A percentile compares a stretch with the other conserved stretches of the same genome.
phyloP scores from a whole-genome alignment of 1,140 invertebrate species.

The Panulirus ornatus region DNA sequence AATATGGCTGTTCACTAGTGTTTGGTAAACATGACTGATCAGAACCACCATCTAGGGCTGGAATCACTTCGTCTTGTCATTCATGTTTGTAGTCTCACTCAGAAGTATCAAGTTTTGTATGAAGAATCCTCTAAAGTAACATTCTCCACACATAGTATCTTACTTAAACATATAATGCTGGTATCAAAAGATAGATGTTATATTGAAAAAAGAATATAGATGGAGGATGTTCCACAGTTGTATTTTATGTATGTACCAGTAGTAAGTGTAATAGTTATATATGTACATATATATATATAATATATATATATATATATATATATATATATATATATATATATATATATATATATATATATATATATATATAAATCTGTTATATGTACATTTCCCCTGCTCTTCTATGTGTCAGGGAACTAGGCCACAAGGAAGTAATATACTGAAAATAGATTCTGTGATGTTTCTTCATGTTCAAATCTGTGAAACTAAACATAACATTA shows the following conservation, averaged over 20 bases:
- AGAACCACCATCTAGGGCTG: neutral
- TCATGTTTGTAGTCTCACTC: neutral
- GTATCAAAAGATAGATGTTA: neutral
- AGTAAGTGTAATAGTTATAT: constrained; percentile 44
- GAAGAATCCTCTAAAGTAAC: constrained; percentile 14
- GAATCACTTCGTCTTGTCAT: neutral
- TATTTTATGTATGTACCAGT: constrained; percentile 38
- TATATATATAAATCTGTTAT: neutral
- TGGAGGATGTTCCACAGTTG: neutral
- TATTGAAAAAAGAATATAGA: neutral
- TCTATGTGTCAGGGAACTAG: constrained; percentile 19
- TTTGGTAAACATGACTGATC: neutral
- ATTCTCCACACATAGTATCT: constrained; percentile 8
- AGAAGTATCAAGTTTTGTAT: constrained; percentile 18
- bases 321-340: constrained; percentile 42
- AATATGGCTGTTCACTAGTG: neutral
- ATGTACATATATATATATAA: constrained; percentile 22
- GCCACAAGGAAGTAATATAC: constrained; percentile 32
- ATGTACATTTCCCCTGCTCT: constrained; percentile 25
- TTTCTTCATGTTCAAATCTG: too few relatives aligned
- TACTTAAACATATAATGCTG: neutral
- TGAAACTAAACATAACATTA: too few relatives aligned
- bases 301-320: constrained; percentile 30
- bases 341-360: constrained; percentile 3
- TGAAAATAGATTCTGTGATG: neutral